These are phyloP conservation scores for Stenodema calcarata DNA, from an alignment of 2,888 invertebrate species.

Conservation along the genomic window DNA sequence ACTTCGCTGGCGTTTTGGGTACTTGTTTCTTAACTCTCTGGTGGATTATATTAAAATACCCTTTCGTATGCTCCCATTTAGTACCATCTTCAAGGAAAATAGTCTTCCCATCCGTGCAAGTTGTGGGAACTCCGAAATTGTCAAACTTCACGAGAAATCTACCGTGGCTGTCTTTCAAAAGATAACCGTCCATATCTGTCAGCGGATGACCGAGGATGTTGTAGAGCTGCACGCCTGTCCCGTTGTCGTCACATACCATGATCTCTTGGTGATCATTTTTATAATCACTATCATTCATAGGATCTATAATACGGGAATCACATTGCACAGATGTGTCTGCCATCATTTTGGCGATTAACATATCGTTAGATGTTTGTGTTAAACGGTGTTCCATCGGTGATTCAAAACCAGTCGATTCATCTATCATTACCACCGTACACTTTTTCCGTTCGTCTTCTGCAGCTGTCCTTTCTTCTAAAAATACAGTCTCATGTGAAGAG, in stretches of 20 bases:
- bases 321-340: background rate
- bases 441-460: too few relatives aligned
- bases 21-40: background rate
- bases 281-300: background rate
- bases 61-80: background rate
- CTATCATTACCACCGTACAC: background rate
- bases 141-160: conserved; percentile 10
- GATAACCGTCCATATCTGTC: conserved; percentile 11
- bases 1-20: background rate
- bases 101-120: background rate
- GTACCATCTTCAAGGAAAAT: background rate
- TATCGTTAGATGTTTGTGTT: background rate
- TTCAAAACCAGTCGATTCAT: background rate
- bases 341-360: background rate
- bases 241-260: background rate
- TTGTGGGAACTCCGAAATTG: background rate
- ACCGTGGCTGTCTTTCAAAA: conserved; percentile 12
- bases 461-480: background rate
- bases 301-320: background rate
- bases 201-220: background rate
- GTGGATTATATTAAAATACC: background rate
- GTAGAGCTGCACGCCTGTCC: background rate
- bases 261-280: conserved; percentile 9
- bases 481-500: background rate
- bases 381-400: background rate